Base-by-base conservation (phyloP, 1,140 invertebrate genomes). In the Brachionus asplanchnoidis region DNA sequence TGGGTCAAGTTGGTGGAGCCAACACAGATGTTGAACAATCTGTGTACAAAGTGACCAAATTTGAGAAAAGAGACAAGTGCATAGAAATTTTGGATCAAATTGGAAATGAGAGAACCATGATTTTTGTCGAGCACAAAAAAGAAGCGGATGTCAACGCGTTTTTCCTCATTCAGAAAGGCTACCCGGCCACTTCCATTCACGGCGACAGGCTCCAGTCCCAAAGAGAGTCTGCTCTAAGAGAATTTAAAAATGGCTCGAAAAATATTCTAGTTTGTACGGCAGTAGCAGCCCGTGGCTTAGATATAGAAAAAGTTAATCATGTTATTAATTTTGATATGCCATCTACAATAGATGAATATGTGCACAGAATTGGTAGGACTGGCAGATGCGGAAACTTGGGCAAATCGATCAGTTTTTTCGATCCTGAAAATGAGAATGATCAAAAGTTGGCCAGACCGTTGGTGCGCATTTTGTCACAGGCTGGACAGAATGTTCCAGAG, bases 271-370 rank as follows among this genome's bases (percentile, higher is more conserved):
- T 98, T 9, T 95, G 95, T 0, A 98, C 96, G 1, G 94, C 94
- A n/a, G 96, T 98, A 1, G 95, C 95, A 17, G 94, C 95, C 0
- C 90, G 96, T 79, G 96, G 96, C 12, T 86, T 90, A 26, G 94
- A 96, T 88, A 95, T 96, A 65, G 93, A 93, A 66, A 93, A 93
- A 79, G 94, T 97, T 0, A 91, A 93, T 70, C 94, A 95, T 87
- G 96, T 98, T 0, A 93, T 98, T 5, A 98, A 98, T 88, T 98
- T 93, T 87, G 96, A 98, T 88, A 87, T 98, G 85, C 96, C 96
- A 0, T 75, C 85, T 7, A 91, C 91, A 28, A 94, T 97, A 84
- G 95, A 97, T 85, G 95, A 97, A 84, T 98, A 98, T 88, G 95
- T 97, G 5, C 97, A 98, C 90, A 91, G 96, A 65, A 97, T 98